Evolutionary conservation across 2,797 vertebrate genomes (phyloP).

Genomic region (Lagorchestes hirsutus): DNA sequence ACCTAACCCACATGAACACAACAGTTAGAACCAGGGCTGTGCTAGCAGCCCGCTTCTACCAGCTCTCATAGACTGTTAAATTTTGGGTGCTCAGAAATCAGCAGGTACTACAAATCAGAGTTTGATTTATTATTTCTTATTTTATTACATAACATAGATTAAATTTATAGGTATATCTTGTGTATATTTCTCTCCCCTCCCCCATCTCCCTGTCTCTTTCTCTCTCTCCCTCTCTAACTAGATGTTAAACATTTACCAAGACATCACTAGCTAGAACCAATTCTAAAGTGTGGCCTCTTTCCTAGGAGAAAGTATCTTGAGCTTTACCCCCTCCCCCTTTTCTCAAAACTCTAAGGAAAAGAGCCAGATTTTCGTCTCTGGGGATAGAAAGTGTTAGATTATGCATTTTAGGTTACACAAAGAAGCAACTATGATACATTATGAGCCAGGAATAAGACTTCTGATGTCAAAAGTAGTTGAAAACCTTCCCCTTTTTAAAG

Average conservation of each 20-base stretch:
- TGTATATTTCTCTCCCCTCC: too few species aligned
- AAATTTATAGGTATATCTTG: too few species aligned
- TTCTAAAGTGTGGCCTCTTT: constrained; percentile 35
- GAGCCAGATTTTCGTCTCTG: neutral
- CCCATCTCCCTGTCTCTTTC: too few species aligned
- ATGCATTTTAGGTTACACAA: neutral
- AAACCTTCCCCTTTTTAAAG: constrained; percentile 13
- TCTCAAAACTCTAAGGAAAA: constrained; percentile 41
- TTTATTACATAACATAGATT: too few species aligned
- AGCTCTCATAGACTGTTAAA: neutral
- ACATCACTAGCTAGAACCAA: constrained; percentile 6
- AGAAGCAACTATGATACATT: neutral
- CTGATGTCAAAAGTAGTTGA: constrained; percentile 16
- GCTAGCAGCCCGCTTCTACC: neutral
- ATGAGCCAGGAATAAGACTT: neutral
- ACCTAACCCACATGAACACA: neutral
- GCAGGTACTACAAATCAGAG: neutral
- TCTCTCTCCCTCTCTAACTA: too few species aligned
- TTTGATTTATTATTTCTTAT: neutral
- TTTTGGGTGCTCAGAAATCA: neutral
- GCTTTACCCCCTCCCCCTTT: neutral
- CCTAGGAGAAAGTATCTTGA: neutral
- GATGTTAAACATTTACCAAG: neutral
- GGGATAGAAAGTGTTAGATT: constrained; percentile 35
- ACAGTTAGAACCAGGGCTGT: neutral